Evolutionary conservation across 2,113 vertebrate genomes (phyloP).

Genomic region (Dicentrarchus labrax): DNA sequence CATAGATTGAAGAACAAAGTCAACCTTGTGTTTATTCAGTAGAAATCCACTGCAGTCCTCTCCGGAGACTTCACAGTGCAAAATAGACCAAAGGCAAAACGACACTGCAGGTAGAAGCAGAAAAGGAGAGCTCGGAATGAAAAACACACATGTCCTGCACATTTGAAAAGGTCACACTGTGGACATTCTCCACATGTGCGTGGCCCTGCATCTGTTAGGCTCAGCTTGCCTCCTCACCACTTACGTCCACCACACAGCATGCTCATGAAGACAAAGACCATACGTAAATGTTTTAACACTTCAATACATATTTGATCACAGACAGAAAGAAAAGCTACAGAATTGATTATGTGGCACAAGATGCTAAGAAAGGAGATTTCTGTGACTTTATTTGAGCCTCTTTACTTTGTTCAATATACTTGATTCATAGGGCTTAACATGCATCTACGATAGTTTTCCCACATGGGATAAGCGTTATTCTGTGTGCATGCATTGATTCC

Average conservation of each 20-base stretch:
- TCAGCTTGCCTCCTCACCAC: constrained; percentile 17
- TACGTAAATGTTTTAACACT: constrained; percentile 49
- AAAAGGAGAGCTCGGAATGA: not conserved
- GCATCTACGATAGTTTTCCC: constrained; percentile 23
- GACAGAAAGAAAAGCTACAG: constrained; percentile 2
- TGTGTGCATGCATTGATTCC: constrained; percentile 28
- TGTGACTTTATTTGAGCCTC: constrained; percentile 37
- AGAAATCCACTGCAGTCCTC: constrained; percentile 28
- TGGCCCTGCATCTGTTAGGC: constrained; percentile 58
- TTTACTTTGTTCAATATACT: constrained; percentile 24
- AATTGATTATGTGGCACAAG: constrained; percentile 31
- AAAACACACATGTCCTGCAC: constrained; percentile 55
- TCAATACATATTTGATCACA: constrained; percentile 54
- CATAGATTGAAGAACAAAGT: constrained; percentile 3
- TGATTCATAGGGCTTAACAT: constrained; percentile 43
- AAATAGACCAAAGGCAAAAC: constrained; percentile 36
- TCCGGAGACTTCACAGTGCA: constrained; percentile 6
- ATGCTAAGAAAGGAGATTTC: constrained; percentile 32
- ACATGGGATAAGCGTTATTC: constrained; percentile 17
- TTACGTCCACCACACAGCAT: not conserved
- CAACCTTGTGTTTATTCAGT: constrained; percentile 30
- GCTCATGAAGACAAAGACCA: not conserved
- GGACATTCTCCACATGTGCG: constrained; percentile 44
- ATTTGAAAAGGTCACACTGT: constrained; percentile 63
- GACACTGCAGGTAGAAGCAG: constrained; percentile 29